Conservation (phyloP, 2,113 vertebrate genomes). For the Archocentrus centrarchus region DNA sequence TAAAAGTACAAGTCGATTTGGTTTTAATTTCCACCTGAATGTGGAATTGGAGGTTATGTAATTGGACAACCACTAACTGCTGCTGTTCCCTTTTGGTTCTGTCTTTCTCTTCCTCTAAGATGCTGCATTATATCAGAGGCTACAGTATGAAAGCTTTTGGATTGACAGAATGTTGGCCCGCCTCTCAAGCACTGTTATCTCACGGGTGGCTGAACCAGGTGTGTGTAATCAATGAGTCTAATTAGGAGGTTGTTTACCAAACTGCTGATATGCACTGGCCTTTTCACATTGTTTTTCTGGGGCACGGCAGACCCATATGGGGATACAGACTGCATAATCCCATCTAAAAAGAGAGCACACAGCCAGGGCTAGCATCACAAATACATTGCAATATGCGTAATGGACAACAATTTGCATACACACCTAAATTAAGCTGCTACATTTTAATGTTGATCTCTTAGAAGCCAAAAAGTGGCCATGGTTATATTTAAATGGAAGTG, state of each 20-base stretch:
- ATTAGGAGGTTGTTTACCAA: constrained; percentile 73
- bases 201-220: constrained; percentile 46
- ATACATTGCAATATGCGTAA: not conserved
- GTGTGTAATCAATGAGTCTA: constrained; percentile 71
- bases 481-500: not conserved
- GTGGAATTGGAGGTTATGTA: not conserved
- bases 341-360: constrained; percentile 10
- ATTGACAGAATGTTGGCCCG: constrained; percentile 35
- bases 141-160: constrained; percentile 12
- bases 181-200: constrained; percentile 47
- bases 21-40: not conserved
- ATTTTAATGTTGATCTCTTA: not conserved
- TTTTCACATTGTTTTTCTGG: constrained; percentile 60
- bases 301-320: constrained; percentile 41
- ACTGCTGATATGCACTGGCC: constrained; percentile 51
- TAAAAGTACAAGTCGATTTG: not conserved
- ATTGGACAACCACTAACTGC: constrained; percentile 8
- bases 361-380: not conserved
- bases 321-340: constrained; percentile 37
- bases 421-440: not conserved
- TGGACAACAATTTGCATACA: not conserved
- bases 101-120: not conserved
- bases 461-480: not conserved
- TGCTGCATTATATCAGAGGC: constrained; percentile 7
- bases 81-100: constrained; percentile 1